phyloP scores from a whole-genome alignment of 1,140 invertebrate species.

The Nebria ingens region DNA sequence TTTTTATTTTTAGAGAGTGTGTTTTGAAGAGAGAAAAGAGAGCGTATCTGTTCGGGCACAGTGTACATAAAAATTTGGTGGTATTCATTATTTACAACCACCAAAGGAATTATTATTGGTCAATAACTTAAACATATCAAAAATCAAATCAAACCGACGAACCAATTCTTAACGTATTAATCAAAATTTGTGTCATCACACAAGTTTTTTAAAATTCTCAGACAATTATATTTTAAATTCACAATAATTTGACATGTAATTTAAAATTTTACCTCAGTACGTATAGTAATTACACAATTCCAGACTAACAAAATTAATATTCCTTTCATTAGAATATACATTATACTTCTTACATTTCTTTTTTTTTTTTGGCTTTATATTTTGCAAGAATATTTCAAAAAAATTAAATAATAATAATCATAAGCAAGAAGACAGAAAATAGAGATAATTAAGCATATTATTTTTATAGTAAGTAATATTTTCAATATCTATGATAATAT shows the following conservation, averaged over 20 bases:
- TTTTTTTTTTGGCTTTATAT: neutral
- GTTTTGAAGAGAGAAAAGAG: neutral
- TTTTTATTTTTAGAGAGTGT: neutral
- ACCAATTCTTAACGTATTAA: neutral
- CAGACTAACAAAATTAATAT: neutral
- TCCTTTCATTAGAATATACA: neutral
- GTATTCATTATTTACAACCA: neutral
- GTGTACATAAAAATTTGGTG: neutral
- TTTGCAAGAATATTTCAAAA: neutral
- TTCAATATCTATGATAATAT: neutral
- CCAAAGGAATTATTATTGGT: conserved; percentile 7
- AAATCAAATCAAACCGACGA: neutral
- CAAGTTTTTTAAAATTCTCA: too few relatives aligned
- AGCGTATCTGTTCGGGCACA: neutral
- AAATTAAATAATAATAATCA: neutral
- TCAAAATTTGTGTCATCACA: neutral
- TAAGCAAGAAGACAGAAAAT: neutral
- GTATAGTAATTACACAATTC: neutral
- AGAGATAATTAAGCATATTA: neutral
- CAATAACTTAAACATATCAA: conserved; percentile 1
- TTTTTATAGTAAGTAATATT: neutral
- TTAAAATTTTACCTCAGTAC: neutral
- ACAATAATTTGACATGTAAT: neutral
- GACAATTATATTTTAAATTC: neutral
- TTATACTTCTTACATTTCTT: neutral